A percentile compares a stretch with the other conserved stretches of the same genome.
These are phyloP conservation scores for Crocodylus rhombifer DNA, from an alignment of 2,797 vertebrate genomes.

Conservation along the genomic window DNA sequence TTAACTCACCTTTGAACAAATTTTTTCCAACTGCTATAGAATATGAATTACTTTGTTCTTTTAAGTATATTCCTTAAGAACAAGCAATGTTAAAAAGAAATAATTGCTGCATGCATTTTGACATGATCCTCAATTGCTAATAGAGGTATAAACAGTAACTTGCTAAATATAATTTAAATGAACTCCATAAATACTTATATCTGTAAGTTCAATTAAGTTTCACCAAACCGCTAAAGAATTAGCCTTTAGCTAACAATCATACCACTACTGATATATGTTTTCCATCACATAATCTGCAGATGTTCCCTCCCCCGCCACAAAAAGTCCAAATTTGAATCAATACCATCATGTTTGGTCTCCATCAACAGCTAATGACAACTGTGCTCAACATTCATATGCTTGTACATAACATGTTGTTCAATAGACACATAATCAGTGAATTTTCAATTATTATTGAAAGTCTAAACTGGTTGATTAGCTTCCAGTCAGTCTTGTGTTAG, in stretches of 20 bases:
- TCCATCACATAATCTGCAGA: too few relatives aligned
- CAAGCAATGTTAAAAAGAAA: not conserved
- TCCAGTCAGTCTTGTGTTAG: too few relatives aligned
- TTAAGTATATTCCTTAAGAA: not conserved
- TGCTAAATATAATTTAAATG: not conserved
- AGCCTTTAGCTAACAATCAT: not conserved
- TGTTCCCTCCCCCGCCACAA: too few relatives aligned
- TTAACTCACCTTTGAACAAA: not conserved
- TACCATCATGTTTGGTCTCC: too few relatives aligned
- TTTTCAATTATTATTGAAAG: too few relatives aligned
- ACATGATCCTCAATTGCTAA: not conserved
- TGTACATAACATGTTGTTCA: too few relatives aligned
- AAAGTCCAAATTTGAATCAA: too few relatives aligned
- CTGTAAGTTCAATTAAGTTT: slow-evolving; percentile 11
- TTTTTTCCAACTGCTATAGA: not conserved
- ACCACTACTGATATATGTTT: not conserved
- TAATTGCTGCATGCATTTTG: not conserved
- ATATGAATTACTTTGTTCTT: not conserved
- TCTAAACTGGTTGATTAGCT: too few relatives aligned
- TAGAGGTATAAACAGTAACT: not conserved
- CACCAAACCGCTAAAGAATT: not conserved
- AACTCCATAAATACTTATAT: not conserved
- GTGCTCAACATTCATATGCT: too few relatives aligned
- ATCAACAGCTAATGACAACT: too few relatives aligned
- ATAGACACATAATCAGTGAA: too few relatives aligned